Evolutionary conservation across 1,140 invertebrate genomes (phyloP).

Genomic region (Drosophila ambigua): DNA sequence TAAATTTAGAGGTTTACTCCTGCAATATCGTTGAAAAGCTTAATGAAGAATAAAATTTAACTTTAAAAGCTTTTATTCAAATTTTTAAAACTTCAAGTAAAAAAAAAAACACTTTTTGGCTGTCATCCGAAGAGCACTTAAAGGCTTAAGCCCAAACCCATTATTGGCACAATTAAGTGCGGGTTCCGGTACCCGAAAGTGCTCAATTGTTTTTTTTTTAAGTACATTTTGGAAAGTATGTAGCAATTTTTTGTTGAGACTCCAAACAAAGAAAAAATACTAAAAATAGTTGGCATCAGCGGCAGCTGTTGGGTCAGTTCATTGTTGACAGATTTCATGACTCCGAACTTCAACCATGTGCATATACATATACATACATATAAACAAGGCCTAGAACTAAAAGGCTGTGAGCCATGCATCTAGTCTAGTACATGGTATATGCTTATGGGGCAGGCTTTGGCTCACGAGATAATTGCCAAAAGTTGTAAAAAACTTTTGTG

Average conservation of each 20-base stretch:
- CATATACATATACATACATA: not conserved
- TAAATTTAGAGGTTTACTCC: not conserved
- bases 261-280: slow-evolving; percentile 20
- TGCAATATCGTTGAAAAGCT: not conserved
- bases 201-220: slow-evolving; percentile 3
- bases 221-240: slow-evolving; percentile 13
- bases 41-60: not conserved
- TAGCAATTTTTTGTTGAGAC: slow-evolving; percentile 6
- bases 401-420: slow-evolving; percentile 8
- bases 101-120: not conserved
- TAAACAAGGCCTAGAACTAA: not conserved
- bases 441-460: slow-evolving; percentile 43
- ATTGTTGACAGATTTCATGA: slow-evolving; percentile 37
- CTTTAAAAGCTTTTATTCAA: slow-evolving; percentile 6
- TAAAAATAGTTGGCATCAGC: slow-evolving; percentile 37
- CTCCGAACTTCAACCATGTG: slow-evolving; percentile 20
- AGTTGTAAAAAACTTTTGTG: slow-evolving; percentile 64
- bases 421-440: slow-evolving; percentile 21
- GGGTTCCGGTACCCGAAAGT: slow-evolving; percentile 5
- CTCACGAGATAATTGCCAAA: slow-evolving; percentile 79
- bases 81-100: slow-evolving; percentile 10
- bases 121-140: slow-evolving; percentile 56
- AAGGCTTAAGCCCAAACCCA: slow-evolving; percentile 60
- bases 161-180: slow-evolving; percentile 64
- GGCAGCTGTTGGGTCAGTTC: slow-evolving; percentile 22